Percentiles rank a stretch among this genome's conserved stretches.
These are phyloP conservation scores for Gasteruption jaculator DNA, from an alignment of 2,888 invertebrate species.

Conservation along the genomic window DNA sequence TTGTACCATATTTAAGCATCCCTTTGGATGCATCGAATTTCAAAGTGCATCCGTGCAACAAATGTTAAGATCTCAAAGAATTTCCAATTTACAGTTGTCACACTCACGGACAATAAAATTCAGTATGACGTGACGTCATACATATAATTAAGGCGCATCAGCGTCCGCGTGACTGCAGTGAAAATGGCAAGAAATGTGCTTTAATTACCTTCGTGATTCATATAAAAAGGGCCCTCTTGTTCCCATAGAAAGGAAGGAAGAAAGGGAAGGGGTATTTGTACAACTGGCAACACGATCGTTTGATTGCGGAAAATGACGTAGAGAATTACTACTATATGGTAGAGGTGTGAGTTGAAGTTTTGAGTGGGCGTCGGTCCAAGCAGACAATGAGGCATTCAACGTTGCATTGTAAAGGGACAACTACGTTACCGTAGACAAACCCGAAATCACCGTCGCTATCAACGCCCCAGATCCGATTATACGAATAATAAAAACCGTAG, in stretches of 20 bases:
- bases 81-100: too few species aligned
- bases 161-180: too few species aligned
- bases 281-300: conserved; percentile 37
- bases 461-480: conserved; percentile 45
- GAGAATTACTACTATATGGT: conserved; percentile 5
- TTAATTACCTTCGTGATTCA: too few species aligned
- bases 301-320: conserved; percentile 42
- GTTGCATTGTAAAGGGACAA: conserved; percentile 40
- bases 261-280: conserved; percentile 16
- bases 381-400: conserved; percentile 47
- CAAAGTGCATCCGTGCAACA: too few species aligned
- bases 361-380: conserved; percentile 41
- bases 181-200: too few species aligned
- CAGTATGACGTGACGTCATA: too few species aligned
- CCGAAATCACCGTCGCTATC: conserved; percentile 46
- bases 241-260: conserved; percentile 3
- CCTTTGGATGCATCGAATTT: too few species aligned
- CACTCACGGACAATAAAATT: too few species aligned
- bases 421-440: conserved; percentile 49
- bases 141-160: too few species aligned
- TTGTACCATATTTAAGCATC: too few species aligned
- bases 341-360: conserved; percentile 40
- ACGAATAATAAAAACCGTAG: conserved; percentile 39
- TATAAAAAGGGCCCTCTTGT: too few species aligned
- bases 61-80: too few species aligned